These are phyloP conservation scores for Lepisosteus oculatus DNA, from an alignment of 2,113 vertebrate species.

Conservation along the genomic window DNA sequence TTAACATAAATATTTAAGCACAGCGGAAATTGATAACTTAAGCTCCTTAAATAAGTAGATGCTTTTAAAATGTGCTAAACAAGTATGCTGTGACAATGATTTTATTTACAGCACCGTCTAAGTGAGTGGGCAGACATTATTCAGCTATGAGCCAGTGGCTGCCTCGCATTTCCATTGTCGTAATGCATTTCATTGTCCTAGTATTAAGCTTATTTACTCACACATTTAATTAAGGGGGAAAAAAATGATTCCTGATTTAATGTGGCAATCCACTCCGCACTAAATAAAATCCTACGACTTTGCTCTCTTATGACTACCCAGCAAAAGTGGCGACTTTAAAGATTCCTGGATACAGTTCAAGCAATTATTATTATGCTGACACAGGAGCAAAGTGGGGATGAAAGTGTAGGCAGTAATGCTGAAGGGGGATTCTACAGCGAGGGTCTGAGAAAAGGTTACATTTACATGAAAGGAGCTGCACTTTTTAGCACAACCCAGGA, in stretches of 20 bases:
- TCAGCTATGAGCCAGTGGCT: too few relatives aligned
- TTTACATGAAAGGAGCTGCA: too few relatives aligned
- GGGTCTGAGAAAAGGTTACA: too few relatives aligned
- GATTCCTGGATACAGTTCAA: not conserved
- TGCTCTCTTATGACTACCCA: too few relatives aligned
- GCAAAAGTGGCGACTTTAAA: not conserved
- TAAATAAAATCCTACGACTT: not conserved
- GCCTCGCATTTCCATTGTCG: too few relatives aligned
- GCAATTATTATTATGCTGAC: not conserved
- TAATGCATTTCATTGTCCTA: not conserved
- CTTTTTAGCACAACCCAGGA: too few relatives aligned
- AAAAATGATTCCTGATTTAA: not conserved
- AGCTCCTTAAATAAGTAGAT: constrained; percentile 40
- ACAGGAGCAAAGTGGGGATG: not conserved
- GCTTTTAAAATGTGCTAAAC: constrained; percentile 29
- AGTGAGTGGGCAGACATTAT: constrained; percentile 40
- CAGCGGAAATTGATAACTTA: constrained; percentile 33
- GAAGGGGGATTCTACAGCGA: too few relatives aligned
- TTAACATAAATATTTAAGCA: constrained; percentile 18
- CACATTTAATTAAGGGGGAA: too few relatives aligned
- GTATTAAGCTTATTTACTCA: not conserved
- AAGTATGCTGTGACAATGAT: constrained; percentile 38
- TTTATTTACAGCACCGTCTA: constrained; percentile 39
- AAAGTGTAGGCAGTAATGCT: too few relatives aligned
- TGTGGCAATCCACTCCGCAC: not conserved